Base-by-base conservation (phyloP, 2,888 invertebrate genomes). In the Lithodes maja region DNA sequence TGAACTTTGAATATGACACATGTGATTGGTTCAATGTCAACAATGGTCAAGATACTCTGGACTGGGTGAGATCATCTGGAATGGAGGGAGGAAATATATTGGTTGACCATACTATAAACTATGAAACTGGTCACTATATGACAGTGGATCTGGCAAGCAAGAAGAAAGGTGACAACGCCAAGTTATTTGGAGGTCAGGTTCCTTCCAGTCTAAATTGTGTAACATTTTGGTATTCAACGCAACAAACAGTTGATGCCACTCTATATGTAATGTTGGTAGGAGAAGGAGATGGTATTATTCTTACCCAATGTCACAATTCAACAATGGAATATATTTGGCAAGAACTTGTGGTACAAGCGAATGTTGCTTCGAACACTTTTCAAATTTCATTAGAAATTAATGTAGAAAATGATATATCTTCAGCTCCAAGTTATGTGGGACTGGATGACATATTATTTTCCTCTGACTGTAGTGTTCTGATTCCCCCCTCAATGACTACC, bases 191-290 rank as follows among this genome's bases (percentile, higher is more conserved):
- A 15, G 78, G 82, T 77, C 74, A 61, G 5, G 85, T 89, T 54
- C 82, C 89, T n/a, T 12, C 68, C 7, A 82, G 52, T 1, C 54
- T 55, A 3, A 78, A 71, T n/a, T 89, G 85, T 61, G 69, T 89
- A 74, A 85, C 85, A 1, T 69, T 89, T 54, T 89, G 89, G 89
- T 89, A 89, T 71, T 86, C 89, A 69, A 89, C 85, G 89, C 89
- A 89, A 69, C 52, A 86, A 50, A 86, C 86, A 54, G 74, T 68
- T 3, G 61, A 85, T 86, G 89, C 85, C 33, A 83, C 78, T 49
- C 74, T 89, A 17, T 82, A 61, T n/a, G 78, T 89, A 61, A 82
- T 75, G 0, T 50, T 85, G 15, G 12, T 89, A 61, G n/a, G 84
- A 69, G 82, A 77, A 71, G 85, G 78, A 53, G 86, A 83, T 5